A percentile compares a stretch with the other conserved stretches of the same genome.
These are phyloP conservation scores for Campylorhamphus procurvoides DNA, from an alignment of 2,113 vertebrate species.

Conservation along the genomic window DNA sequence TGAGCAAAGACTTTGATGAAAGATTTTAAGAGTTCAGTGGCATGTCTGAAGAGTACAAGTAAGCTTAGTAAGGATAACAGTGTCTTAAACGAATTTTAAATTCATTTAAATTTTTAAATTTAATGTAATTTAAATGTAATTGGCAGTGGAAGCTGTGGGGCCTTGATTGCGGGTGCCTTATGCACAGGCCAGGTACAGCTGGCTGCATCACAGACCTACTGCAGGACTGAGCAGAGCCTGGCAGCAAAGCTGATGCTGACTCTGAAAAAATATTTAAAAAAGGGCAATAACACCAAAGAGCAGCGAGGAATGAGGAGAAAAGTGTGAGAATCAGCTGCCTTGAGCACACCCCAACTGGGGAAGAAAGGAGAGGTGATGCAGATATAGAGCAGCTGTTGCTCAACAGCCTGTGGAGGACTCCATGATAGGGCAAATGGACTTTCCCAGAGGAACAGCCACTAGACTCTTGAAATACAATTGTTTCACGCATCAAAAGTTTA, in stretches of 20 bases:
- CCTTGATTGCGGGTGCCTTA: too few species aligned
- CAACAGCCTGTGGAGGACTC: background rate
- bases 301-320: background rate
- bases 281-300: background rate
- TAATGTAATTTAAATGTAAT: too few species aligned
- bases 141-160: too few species aligned
- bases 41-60: background rate
- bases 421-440: background rate
- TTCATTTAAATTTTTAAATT: too few species aligned
- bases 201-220: too few species aligned
- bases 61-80: background rate
- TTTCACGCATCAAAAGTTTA: background rate
- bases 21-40: background rate
- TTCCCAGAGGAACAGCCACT: background rate
- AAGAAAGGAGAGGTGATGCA: too few species aligned
- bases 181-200: too few species aligned
- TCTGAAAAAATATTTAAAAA: background rate
- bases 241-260: too few species aligned
- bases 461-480: background rate
- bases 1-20: background rate
- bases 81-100: background rate
- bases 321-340: background rate
- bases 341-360: fast-evolving
- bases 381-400: background rate
- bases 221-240: too few species aligned